Conservation (phyloP, 2,888 invertebrate genomes). For the Pristionchus entomophagus region DNA sequence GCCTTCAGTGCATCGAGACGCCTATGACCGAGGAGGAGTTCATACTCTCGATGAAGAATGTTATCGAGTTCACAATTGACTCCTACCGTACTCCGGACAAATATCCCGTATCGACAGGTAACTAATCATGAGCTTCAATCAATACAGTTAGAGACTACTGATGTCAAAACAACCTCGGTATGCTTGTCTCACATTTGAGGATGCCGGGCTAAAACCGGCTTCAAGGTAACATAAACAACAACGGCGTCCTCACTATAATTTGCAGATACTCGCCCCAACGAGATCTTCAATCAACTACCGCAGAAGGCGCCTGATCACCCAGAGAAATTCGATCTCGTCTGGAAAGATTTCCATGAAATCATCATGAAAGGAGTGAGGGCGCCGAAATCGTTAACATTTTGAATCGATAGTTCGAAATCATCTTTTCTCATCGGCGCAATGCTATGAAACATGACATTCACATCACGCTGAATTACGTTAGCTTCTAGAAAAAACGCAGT, state of each 20-base stretch:
- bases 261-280: no score
- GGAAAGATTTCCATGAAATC: neutral
- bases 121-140: neutral
- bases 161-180: neutral
- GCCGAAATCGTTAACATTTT: no score
- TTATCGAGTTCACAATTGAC: neutral
- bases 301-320: neutral
- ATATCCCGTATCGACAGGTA: conserved; percentile 5
- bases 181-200: no score
- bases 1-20: neutral
- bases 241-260: no score
- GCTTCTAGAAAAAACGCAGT: no score
- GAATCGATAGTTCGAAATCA: no score
- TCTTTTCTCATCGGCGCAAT: no score
- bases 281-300: no score
- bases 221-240: no score
- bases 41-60: neutral
- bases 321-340: neutral
- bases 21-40: conserved; percentile 5
- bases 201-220: no score
- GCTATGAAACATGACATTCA: no score
- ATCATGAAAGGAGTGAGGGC: neutral
- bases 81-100: neutral
- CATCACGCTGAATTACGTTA: no score
- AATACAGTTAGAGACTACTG: neutral